A percentile compares a stretch with the other conserved stretches of the same genome.
Evolutionary conservation across 2,113 vertebrate species (phyloP).

Genomic region (Phalacrocorax pelagicus): DNA sequence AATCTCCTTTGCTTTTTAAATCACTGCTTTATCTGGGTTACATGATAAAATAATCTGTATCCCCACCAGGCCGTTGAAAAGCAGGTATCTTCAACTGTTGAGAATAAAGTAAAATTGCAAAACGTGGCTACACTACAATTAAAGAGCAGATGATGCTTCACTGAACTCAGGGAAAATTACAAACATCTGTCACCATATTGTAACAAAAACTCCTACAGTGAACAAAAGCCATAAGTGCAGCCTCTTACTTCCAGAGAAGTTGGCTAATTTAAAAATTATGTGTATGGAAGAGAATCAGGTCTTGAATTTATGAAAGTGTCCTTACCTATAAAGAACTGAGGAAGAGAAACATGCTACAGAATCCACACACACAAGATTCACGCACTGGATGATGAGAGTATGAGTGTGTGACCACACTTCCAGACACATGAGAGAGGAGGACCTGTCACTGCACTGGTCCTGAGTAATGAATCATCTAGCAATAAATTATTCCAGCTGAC

Average conservation of each 20-base stretch:
- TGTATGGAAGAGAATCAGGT: not conserved
- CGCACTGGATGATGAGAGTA: accelerated
- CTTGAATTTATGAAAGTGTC: not conserved
- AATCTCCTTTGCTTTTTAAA: not conserved
- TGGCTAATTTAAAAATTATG: not conserved
- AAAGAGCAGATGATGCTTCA: not conserved
- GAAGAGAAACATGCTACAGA: not conserved
- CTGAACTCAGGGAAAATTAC: not conserved
- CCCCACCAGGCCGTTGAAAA: not conserved
- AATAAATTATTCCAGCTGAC: not conserved
- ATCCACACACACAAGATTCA: not conserved
- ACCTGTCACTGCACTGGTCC: not conserved
- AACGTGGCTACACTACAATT: not conserved
- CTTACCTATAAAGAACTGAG: not conserved
- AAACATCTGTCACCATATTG: not conserved
- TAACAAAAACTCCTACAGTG: not conserved
- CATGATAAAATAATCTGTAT: not conserved
- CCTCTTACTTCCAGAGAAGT: not conserved
- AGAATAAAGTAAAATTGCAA: not conserved
- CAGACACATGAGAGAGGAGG: not conserved
- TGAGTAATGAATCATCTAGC: not conserved
- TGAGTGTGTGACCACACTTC: not conserved
- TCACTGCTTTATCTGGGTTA: not conserved
- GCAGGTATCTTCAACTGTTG: not conserved
- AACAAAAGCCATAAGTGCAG: not conserved